Conservation (phyloP, 2,113 vertebrate species). For the Tupaia tana region DNA sequence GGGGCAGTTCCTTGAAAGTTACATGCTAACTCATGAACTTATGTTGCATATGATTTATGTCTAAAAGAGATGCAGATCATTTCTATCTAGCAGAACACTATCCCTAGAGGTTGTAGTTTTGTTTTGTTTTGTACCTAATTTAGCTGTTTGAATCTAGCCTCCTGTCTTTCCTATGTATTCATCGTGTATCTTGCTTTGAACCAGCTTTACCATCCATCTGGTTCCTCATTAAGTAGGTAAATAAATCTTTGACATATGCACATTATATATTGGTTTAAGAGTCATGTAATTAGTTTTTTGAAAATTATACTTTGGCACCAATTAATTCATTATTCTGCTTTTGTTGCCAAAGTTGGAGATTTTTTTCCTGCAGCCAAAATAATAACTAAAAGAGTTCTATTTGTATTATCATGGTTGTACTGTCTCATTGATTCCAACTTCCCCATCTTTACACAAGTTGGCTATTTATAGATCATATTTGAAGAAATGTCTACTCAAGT, state of each 20-base stretch:
- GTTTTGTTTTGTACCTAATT: background rate
- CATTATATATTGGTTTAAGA: background rate
- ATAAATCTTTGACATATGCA: background rate
- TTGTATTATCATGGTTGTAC: background rate
- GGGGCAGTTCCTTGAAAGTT: background rate
- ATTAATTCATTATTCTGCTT: constrained; percentile 40
- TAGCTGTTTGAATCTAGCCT: background rate
- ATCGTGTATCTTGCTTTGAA: background rate
- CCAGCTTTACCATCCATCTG: background rate
- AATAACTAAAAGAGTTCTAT: background rate
- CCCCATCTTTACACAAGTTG: background rate
- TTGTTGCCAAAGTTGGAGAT: background rate
- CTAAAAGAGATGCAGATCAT: background rate
- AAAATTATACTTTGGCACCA: constrained; percentile 27
- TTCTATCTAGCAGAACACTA: background rate
- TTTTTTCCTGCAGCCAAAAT: background rate
- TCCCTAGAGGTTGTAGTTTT: background rate
- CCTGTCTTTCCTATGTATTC: background rate
- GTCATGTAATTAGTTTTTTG: background rate
- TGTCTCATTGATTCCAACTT: background rate
- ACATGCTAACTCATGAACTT: background rate
- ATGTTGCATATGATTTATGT: background rate
- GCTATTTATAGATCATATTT: background rate
- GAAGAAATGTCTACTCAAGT: background rate
- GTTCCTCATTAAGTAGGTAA: constrained; percentile 11